Conservation (phyloP, 2,113 vertebrate species). For the Phycodurus eques region DNA sequence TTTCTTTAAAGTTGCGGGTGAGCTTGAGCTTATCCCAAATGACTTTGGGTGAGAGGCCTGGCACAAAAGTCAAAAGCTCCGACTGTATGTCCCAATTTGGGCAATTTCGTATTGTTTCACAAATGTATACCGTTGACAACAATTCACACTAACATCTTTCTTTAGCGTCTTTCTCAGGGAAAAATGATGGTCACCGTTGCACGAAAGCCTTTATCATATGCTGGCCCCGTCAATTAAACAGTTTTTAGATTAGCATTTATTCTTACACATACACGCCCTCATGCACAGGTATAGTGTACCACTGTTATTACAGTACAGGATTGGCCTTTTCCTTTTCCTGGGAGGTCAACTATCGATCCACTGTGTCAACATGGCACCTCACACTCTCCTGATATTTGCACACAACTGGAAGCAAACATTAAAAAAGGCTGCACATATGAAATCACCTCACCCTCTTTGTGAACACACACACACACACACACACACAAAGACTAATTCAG, state of each 20-base stretch:
- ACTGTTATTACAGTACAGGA: slow-evolving; percentile 57
- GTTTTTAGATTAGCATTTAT: too few species aligned
- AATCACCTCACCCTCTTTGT: background rate
- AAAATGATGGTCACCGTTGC: background rate
- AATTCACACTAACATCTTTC: too few species aligned
- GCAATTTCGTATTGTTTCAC: too few species aligned
- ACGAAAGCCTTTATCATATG: slow-evolving; percentile 3
- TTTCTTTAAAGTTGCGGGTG: too few species aligned
- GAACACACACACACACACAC: slow-evolving; percentile 16
- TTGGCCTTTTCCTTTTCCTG: slow-evolving; percentile 60
- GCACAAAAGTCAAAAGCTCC: too few species aligned
- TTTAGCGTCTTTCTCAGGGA: too few species aligned
- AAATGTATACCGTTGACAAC: too few species aligned
- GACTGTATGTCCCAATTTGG: too few species aligned
- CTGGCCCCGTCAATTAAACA: background rate
- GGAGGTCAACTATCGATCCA: slow-evolving; percentile 61
- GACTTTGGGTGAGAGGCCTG: too few species aligned
- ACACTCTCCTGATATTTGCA: slow-evolving; percentile 57
- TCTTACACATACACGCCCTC: background rate
- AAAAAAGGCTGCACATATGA: slow-evolving; percentile 26
- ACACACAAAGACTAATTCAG: slow-evolving; percentile 12
- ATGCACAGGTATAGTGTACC: slow-evolving; percentile 5
- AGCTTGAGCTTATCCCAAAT: too few species aligned
- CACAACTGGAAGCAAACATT: slow-evolving; percentile 46
- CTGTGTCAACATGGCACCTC: slow-evolving; percentile 54